Percentiles rank a stretch among this genome's conserved stretches.
Evolutionary conservation across 2,113 vertebrate genomes (phyloP).

Genomic region (Halichoerus grypus): DNA sequence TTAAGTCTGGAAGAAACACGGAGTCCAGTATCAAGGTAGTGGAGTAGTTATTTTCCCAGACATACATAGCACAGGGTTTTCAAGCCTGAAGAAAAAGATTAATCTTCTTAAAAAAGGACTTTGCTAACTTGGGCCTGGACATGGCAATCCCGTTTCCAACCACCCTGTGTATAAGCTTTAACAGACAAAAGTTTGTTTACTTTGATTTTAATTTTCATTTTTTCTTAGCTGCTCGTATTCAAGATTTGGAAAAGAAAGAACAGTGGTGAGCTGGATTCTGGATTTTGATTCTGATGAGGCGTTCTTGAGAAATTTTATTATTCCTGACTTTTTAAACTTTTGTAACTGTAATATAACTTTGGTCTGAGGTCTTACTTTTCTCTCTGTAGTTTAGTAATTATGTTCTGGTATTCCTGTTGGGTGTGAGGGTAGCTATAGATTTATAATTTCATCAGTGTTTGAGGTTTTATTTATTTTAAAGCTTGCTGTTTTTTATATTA

Average conservation of each 20-base stretch:
- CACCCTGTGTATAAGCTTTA: constrained; percentile 58
- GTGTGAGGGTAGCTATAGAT: background rate
- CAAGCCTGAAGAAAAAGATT: constrained; percentile 77
- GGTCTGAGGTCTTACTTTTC: constrained; percentile 69
- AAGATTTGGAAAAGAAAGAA: constrained; percentile 74
- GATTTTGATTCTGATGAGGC: constrained; percentile 70
- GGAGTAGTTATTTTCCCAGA: constrained; percentile 66
- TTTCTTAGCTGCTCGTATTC: constrained; percentile 66
- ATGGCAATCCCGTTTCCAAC: constrained; percentile 70
- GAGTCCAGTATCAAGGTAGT: constrained; percentile 68
- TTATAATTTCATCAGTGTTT: constrained; percentile 28
- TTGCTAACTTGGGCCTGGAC: constrained; percentile 75
- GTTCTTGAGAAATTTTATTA: constrained; percentile 56
- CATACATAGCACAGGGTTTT: constrained; percentile 68
- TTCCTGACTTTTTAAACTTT: constrained; percentile 26
- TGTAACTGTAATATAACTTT: constrained; percentile 37
- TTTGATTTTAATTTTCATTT: constrained; percentile 65
- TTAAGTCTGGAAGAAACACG: constrained; percentile 76
- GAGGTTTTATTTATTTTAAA: constrained; percentile 23
- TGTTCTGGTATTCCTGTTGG: background rate
- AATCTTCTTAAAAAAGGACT: constrained; percentile 76
- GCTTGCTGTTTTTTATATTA: background rate
- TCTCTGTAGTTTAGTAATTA: constrained; percentile 34
- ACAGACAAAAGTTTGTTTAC: constrained; percentile 65
- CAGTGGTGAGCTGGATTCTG: constrained; percentile 58